A percentile compares a stretch with the other conserved stretches of the same genome.
phyloP scores from a whole-genome alignment of 2,113 vertebrate species.

The Charina bottae region DNA sequence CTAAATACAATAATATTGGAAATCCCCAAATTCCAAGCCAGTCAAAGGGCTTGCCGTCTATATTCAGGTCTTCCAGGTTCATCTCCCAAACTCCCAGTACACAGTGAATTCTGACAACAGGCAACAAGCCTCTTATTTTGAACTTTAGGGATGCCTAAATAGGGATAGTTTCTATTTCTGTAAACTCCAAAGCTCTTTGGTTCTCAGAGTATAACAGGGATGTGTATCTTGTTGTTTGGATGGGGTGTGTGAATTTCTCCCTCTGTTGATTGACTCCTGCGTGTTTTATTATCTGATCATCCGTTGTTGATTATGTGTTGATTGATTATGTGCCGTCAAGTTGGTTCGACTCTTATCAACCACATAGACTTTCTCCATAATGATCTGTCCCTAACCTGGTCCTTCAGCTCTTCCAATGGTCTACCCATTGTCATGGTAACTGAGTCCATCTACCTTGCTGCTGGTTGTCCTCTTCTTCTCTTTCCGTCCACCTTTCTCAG shows the following conservation, averaged over 20 bases:
- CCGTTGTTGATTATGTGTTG: background rate
- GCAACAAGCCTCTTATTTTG: background rate
- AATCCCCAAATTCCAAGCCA: background rate
- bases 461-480: background rate
- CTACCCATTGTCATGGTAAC: background rate
- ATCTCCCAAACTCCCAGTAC: background rate
- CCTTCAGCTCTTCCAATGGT: background rate
- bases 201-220: background rate
- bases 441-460: background rate
- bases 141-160: background rate
- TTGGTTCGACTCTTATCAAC: background rate
- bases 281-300: background rate
- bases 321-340: background rate
- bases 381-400: background rate
- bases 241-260: background rate
- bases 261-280: background rate
- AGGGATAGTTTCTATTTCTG: too few relatives aligned
- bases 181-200: background rate
- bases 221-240: background rate
- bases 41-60: background rate
- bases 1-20: background rate
- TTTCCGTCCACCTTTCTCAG: background rate
- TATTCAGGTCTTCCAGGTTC: background rate
- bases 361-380: background rate
- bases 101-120: background rate